A percentile compares a stretch with the other conserved stretches of the same genome.
phyloP scores from a whole-genome alignment of 2,888 invertebrate species.

The Eristalinus sepulchralis region DNA sequence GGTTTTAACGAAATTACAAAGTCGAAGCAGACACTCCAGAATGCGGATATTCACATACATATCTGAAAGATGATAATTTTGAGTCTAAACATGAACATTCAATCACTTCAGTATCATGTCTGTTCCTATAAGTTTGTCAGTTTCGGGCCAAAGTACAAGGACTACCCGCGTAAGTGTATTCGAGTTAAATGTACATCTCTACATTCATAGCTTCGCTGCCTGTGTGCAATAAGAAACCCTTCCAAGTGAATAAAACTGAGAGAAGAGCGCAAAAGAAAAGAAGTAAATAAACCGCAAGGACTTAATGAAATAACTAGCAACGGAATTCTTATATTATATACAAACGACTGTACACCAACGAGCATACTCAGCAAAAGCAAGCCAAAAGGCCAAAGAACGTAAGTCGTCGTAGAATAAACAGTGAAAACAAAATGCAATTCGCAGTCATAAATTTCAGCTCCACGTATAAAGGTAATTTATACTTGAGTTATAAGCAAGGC shows the following conservation, averaged over 20 bases:
- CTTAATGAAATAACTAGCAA: not conserved
- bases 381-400: not conserved
- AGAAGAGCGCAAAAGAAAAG: not conserved
- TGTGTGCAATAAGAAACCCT: not conserved
- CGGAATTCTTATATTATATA: not conserved
- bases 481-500: constrained; percentile 6
- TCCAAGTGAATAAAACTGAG: not conserved
- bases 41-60: too few relatives aligned
- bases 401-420: constrained; percentile 8
- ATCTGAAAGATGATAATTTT: too few relatives aligned
- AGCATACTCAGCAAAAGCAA: not conserved
- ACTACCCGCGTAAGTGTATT: too few relatives aligned
- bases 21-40: too few relatives aligned
- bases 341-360: not conserved
- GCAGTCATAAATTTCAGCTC: constrained; percentile 13
- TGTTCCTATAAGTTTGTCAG: too few relatives aligned
- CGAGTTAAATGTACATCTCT: too few relatives aligned
- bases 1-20: too few relatives aligned
- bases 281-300: not conserved
- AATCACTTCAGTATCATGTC: too few relatives aligned
- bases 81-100: too few relatives aligned
- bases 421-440: constrained; percentile 13
- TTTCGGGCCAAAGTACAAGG: too few relatives aligned
- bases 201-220: too few relatives aligned
- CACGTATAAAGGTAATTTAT: constrained; percentile 38